phyloP scores from a whole-genome alignment of 2,797 vertebrate species.

The Eulemur mongoz region DNA sequence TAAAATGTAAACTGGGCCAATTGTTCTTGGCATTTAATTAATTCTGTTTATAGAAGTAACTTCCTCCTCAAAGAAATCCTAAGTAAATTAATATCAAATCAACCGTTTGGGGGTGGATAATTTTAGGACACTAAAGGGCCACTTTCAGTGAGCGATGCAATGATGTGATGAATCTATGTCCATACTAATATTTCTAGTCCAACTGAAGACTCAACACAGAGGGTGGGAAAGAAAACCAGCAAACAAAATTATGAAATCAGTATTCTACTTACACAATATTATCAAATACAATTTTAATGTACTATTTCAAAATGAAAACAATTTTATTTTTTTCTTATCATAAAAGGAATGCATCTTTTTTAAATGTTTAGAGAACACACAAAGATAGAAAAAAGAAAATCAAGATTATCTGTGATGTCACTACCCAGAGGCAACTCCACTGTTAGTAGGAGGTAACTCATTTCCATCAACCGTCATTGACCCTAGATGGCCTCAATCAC shows the following conservation, averaged over 20 bases:
- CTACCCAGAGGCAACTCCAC: not conserved
- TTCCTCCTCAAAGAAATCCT: conserved; percentile 24
- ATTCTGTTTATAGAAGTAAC: conserved; percentile 35
- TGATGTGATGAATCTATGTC: not conserved
- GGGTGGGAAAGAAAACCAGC: not conserved
- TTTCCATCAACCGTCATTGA: not conserved
- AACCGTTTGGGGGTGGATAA: not conserved
- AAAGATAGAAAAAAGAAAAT: not conserved
- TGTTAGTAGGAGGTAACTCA: not conserved
- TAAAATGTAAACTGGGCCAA: conserved; percentile 12
- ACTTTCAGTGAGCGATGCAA: not conserved
- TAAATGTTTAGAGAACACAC: not conserved
- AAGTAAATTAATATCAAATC: conserved; percentile 49
- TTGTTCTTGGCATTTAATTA: conserved; percentile 12
- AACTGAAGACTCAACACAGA: not conserved
- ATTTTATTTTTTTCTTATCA: not conserved
- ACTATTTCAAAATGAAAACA: not conserved
- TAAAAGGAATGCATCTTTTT: not conserved
- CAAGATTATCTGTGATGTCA: not conserved
- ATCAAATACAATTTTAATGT: not conserved
- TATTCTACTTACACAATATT: not conserved
- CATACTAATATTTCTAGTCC: not conserved
- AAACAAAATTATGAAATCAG: not conserved
- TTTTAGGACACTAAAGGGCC: not conserved
- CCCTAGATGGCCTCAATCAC: not conserved